Percentiles rank a stretch among this genome's conserved stretches.
Conservation (phyloP, 2,888 invertebrate genomes). For the Desoria tigrina region DNA sequence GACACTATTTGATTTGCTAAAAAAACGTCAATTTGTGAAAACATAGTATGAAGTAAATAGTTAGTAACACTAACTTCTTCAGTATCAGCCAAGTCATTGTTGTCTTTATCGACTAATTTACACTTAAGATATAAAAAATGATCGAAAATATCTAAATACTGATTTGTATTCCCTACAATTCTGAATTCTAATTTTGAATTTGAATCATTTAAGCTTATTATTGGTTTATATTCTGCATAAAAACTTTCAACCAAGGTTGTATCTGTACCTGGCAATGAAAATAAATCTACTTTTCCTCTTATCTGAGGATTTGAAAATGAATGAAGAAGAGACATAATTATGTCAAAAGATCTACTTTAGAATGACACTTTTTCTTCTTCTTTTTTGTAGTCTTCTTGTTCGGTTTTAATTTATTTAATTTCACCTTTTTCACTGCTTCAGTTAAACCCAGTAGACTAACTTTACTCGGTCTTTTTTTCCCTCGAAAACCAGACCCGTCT, state of each 20-base stretch:
- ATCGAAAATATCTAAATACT: constrained; percentile 39
- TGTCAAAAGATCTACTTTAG: constrained; percentile 11
- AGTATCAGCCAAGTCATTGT: not conserved
- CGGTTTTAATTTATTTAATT: not conserved
- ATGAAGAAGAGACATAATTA: constrained; percentile 35
- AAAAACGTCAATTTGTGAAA: constrained; percentile 24
- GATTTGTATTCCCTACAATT: constrained; percentile 24
- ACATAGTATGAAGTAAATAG: constrained; percentile 25
- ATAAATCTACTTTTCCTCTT: constrained; percentile 32
- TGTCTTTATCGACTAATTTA: constrained; percentile 21
- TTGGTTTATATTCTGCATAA: constrained; percentile 43
- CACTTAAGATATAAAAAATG: constrained; percentile 21
- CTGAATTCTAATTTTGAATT: constrained; percentile 41
- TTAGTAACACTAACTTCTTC: constrained; percentile 16
- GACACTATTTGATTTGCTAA: constrained; percentile 25
- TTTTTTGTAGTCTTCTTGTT: constrained; percentile 3
- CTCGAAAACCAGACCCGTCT: not conserved
- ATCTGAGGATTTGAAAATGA: constrained; percentile 22
- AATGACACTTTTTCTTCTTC: not conserved
- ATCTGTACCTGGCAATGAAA: constrained; percentile 32
- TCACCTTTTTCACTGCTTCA: not conserved
- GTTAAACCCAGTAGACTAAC: not conserved
- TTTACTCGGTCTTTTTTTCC: constrained; percentile 8
- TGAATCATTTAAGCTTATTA: constrained; percentile 34
- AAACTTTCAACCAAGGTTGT: constrained; percentile 35